Percentiles rank a stretch among this genome's conserved stretches.
Evolutionary conservation across 2,888 invertebrate species (phyloP).

Genomic region (Elegia similella): DNA sequence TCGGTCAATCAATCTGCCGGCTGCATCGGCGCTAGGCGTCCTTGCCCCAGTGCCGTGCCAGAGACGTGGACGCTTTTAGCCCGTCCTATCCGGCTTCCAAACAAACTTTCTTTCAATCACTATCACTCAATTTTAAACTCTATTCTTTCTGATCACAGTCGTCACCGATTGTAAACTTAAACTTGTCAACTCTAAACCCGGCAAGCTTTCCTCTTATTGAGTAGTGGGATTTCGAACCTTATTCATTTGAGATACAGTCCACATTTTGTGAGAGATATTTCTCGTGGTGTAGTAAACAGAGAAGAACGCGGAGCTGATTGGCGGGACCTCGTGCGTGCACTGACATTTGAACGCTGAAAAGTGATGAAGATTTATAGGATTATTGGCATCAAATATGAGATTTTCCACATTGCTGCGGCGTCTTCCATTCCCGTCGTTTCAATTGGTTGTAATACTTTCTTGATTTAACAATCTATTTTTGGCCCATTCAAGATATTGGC

Average conservation of each 20-base stretch:
- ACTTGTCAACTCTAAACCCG: constrained; percentile 42
- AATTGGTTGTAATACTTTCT: constrained; percentile 19
- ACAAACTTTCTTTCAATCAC: constrained; percentile 58
- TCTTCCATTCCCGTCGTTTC: not conserved
- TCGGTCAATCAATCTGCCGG: constrained; percentile 72
- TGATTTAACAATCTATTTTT: constrained; percentile 37
- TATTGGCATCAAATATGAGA: constrained; percentile 25
- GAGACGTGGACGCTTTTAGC: constrained; percentile 69
- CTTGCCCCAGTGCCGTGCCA: constrained; percentile 78
- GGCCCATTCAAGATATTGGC: constrained; percentile 37
- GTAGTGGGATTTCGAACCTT: constrained; percentile 47
- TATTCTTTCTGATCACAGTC: constrained; percentile 28
- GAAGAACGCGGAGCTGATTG: constrained; percentile 60
- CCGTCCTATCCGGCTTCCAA: constrained; percentile 59
- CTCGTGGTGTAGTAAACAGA: constrained; percentile 39
- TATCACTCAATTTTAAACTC: constrained; percentile 54
- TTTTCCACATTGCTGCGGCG: constrained; percentile 7
- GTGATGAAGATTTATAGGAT: constrained; percentile 30
- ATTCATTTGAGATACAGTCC: constrained; percentile 35
- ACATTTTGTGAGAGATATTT: constrained; percentile 29
- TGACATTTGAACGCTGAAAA: constrained; percentile 68
- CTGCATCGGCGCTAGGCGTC: constrained; percentile 71
- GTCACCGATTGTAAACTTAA: constrained; percentile 29
- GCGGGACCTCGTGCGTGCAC: constrained; percentile 46
- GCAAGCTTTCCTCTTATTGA: constrained; percentile 42